These are phyloP conservation scores for Aspidiotus rigidus DNA, from an alignment of 2,888 invertebrate genomes.

Conservation along the genomic window DNA sequence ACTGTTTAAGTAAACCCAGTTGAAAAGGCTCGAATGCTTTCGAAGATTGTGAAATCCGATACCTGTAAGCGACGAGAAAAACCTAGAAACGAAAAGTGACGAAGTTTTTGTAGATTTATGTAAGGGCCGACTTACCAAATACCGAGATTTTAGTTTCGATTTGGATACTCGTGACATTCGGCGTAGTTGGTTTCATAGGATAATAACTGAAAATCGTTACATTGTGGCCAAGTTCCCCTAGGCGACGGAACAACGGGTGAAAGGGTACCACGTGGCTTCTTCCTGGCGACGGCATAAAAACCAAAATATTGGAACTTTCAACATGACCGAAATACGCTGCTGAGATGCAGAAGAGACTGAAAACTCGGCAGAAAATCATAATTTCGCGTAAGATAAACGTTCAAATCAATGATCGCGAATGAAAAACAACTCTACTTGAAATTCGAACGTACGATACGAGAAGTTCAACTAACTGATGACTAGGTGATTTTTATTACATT, in stretches of 20 bases:
- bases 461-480: no score
- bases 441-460: no score
- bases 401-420: no score
- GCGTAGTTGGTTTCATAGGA: not conserved
- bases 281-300: not conserved
- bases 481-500: no score
- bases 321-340: no score
- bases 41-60: not conserved
- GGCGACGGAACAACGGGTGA: not conserved
- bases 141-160: not conserved
- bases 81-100: not conserved
- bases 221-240: not conserved
- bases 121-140: not conserved
- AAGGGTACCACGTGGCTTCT: not conserved
- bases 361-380: no score
- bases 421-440: no score
- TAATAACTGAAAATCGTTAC: not conserved
- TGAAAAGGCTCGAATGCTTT: not conserved
- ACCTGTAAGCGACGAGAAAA: not conserved
- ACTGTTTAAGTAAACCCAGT: constrained; percentile 5
- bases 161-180: not conserved
- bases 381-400: no score
- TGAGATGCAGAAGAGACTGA: no score
- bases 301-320: not conserved
- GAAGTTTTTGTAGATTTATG: not conserved